Conservation (phyloP, 1,140 invertebrate species). For the Anthonomus grandis region DNA sequence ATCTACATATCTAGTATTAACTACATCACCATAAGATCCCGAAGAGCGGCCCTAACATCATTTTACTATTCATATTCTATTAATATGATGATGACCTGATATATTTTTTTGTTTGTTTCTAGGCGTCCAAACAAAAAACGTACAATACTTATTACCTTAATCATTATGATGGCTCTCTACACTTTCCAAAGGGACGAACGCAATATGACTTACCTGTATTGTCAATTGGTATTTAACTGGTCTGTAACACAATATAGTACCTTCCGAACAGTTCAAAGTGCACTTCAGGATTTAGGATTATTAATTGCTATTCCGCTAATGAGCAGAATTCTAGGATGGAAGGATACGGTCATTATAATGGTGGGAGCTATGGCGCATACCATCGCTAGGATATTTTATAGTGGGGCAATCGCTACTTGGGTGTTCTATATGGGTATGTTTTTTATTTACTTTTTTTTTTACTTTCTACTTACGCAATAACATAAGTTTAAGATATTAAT, state of each 20-base stretch:
- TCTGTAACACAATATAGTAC: slow-evolving; percentile 57
- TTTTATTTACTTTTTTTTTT: not conserved
- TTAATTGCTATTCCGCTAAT: slow-evolving; percentile 65
- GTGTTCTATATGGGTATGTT: slow-evolving; percentile 61
- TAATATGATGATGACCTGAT: no score
- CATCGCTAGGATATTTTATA: slow-evolving; percentile 63
- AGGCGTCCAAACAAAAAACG: slow-evolving; percentile 53
- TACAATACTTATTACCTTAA: slow-evolving; percentile 60
- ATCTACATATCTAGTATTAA: no score
- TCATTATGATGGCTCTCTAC: slow-evolving; percentile 69
- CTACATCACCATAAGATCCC: no score
- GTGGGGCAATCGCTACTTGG: slow-evolving; percentile 51
- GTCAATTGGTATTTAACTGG: slow-evolving; percentile 65
- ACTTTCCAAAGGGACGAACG: slow-evolving; percentile 77
- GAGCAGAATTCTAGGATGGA: slow-evolving; percentile 61
- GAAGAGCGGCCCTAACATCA: no score
- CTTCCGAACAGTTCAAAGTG: slow-evolving; percentile 62
- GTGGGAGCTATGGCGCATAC: slow-evolving; percentile 65
- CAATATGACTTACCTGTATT: slow-evolving; percentile 65
- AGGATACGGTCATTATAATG: slow-evolving; percentile 68
- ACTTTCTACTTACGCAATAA: not conserved
- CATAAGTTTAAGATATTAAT: not conserved
- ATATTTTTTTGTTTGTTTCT: no score
- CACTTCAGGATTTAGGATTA: slow-evolving; percentile 62
- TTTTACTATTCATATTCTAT: no score